Evolutionary conservation across 1,140 invertebrate genomes (phyloP), one percentile per base, ranked within the genome.

Genomic region (Conopomorpha cramerella): DNA sequence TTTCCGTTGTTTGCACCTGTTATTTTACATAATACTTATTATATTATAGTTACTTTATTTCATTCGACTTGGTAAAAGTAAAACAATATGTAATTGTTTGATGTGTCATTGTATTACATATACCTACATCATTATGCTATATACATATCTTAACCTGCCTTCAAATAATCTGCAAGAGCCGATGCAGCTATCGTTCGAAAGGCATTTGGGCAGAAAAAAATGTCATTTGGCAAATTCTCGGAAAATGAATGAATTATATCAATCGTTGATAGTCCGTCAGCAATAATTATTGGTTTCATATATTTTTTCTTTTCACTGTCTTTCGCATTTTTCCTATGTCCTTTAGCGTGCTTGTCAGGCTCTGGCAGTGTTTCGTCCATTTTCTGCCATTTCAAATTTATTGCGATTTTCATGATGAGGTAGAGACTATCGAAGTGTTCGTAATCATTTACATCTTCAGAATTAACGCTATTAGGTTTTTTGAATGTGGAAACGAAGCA

Each of bases 371-470:
- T 38, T 27, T 38, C 39, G 11, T 30, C 16, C 8, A 30, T 1
- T 7, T n/a, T 2, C n/a, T 42, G 16, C 28, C 40, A 47, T 3
- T 11, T 13, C 30, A 70, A 54, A 42, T 49, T 63, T 12, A 46
- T 47, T 16, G 62, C 66, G 8, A 73, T 34, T 55, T 73, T 71
- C 11, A 55, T 55, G 30, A 65, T 62, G 8, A 68, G 44, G 36
- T 68, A 60, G 8, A 68, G 43, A 25, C 49, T 46, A 31, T 68
- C 55, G 30, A 67, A 63, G 25, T 55, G 34, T 16, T 60, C 50
- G 16, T 53, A 44, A 12, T 40, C 38, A 28, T 53, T 41, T 34
- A 43, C 36, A 3, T 47, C 38, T n/a, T 43, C 23, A 17, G 52
- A 46, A 29, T 53, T 48, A 11, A 68, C 42, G 16, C 14, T 33